Conservation (phyloP, 2,888 invertebrate genomes). For the Euphydryas editha region DNA sequence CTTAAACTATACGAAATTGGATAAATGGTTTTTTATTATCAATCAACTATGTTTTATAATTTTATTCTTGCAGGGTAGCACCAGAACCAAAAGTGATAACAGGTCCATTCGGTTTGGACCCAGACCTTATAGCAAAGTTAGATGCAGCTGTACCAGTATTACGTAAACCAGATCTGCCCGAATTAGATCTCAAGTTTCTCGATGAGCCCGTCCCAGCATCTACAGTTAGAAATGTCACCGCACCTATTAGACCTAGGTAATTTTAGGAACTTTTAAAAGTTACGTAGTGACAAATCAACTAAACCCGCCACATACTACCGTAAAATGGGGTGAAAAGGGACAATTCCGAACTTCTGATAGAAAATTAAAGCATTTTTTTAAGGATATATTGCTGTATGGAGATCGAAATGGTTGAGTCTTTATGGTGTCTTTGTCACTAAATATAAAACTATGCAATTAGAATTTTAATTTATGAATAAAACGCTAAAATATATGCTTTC, state of each 20-base stretch:
- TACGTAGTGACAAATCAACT: not conserved
- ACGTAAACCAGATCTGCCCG: conserved; percentile 62
- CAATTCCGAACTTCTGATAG: no score
- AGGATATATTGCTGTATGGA: no score
- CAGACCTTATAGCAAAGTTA: conserved; percentile 87
- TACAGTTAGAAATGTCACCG: conserved; percentile 46
- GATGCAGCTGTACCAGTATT: conserved; percentile 80
- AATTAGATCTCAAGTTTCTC: conserved; percentile 77
- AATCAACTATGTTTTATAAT: not conserved
- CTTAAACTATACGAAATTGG: no score
- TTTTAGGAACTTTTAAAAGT: not conserved
- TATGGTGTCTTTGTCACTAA: no score
- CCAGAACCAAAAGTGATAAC: conserved; percentile 77
- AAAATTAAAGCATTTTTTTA: no score
- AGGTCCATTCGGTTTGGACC: conserved; percentile 92
- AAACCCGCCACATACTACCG: not conserved
- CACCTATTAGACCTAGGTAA: conserved; percentile 55
- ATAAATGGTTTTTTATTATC: no score
- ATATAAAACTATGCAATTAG: no score
- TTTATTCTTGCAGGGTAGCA: conserved; percentile 58
- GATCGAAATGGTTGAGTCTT: no score
- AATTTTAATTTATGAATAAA: no score
- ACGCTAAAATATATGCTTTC: no score
- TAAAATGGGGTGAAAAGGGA: no score
- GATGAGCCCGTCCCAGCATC: conserved; percentile 74